phyloP scores from a whole-genome alignment of 2,888 invertebrate genomes.

The Diarsia brunnea region DNA sequence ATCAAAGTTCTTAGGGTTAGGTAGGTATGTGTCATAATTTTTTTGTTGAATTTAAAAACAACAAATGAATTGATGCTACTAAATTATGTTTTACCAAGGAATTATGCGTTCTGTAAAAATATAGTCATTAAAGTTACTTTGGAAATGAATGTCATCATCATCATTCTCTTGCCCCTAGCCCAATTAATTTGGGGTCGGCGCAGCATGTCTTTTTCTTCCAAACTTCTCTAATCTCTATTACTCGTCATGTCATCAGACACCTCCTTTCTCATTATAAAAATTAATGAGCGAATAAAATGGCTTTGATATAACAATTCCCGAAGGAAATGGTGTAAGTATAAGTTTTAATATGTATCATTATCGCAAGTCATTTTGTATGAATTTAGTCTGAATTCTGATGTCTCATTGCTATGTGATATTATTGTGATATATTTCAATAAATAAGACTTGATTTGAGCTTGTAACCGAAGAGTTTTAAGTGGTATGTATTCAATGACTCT shows the following conservation, averaged over 20 bases:
- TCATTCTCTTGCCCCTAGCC: neutral
- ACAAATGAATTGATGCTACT: neutral
- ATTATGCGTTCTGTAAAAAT: neutral
- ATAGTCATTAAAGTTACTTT: neutral
- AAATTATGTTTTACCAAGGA: neutral
- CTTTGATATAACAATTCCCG: neutral
- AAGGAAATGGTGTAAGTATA: neutral
- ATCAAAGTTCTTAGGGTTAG: too few species aligned
- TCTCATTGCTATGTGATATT: conserved; percentile 82
- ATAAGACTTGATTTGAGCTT: conserved; percentile 72
- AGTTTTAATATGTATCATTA: conserved; percentile 26
- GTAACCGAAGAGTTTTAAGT: conserved; percentile 62
- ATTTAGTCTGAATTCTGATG: conserved; percentile 82
- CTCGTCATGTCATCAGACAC: neutral
- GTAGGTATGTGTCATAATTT: neutral
- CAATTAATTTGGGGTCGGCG: neutral
- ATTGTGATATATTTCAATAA: conserved; percentile 79
- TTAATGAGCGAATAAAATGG: too few species aligned
- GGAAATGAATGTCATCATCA: neutral
- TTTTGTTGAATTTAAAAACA: neutral
- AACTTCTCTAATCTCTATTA: neutral
- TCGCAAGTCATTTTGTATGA: conserved; percentile 52
- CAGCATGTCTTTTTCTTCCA: neutral
- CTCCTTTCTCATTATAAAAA: too few species aligned
- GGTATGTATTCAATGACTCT: conserved; percentile 59